These are phyloP conservation scores for Drosophila gunungcola DNA, from an alignment of 1,140 invertebrate genomes.

Conservation along the genomic window DNA sequence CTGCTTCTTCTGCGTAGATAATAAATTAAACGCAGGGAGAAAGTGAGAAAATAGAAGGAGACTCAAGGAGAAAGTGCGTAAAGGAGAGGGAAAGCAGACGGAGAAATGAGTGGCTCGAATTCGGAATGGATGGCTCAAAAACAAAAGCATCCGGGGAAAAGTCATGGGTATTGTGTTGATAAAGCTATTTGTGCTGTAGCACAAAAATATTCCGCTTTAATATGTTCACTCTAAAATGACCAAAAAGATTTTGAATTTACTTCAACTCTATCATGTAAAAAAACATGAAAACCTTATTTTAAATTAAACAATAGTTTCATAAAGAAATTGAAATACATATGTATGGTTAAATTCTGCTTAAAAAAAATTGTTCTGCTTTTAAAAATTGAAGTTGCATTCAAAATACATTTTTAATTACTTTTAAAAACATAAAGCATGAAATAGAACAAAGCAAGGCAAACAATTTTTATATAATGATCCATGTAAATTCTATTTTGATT, in stretches of 20 bases:
- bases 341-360: too few relatives aligned
- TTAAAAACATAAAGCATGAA: too few relatives aligned
- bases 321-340: too few relatives aligned
- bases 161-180: background rate
- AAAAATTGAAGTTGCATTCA: too few relatives aligned
- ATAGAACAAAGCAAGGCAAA: background rate
- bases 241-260: too few relatives aligned
- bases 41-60: constrained; percentile 16
- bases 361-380: too few relatives aligned
- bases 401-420: too few relatives aligned
- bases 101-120: constrained; percentile 26
- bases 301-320: too few relatives aligned
- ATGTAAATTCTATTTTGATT: background rate
- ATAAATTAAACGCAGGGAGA: constrained; percentile 78
- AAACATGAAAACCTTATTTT: too few relatives aligned
- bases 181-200: background rate
- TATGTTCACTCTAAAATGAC: too few relatives aligned
- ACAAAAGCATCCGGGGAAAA: constrained; percentile 8
- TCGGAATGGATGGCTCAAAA: constrained; percentile 33
- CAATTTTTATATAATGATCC: background rate
- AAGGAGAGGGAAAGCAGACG: background rate
- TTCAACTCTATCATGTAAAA: too few relatives aligned
- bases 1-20: constrained; percentile 58
- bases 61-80: constrained; percentile 5
- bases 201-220: too few relatives aligned